Percentiles rank a stretch among this genome's conserved stretches.
Conservation (phyloP, 2,888 invertebrate genomes). For the Temnothorax ravouxi region DNA sequence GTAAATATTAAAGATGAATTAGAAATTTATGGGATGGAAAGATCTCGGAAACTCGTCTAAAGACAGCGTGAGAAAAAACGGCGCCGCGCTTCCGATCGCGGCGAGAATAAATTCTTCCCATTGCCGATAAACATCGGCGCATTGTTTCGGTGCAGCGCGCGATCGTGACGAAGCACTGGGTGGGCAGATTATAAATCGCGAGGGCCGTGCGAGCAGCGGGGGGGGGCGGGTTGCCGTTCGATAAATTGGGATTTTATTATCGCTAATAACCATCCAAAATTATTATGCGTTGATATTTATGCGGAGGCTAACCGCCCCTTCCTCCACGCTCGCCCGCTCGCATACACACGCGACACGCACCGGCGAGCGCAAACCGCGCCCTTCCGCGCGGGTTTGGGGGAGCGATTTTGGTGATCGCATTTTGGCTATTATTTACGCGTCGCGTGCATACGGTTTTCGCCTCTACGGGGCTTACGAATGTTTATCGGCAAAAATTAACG, state of each 20-base stretch:
- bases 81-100: neutral
- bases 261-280: constrained; percentile 85
- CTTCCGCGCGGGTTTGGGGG: constrained; percentile 52
- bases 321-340: constrained; percentile 19
- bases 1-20: neutral
- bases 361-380: constrained; percentile 21
- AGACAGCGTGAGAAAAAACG: constrained; percentile 17
- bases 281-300: constrained; percentile 85
- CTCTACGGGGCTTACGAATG: constrained; percentile 80
- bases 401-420: constrained; percentile 74
- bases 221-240: constrained; percentile 67
- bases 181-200: constrained; percentile 80
- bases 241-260: constrained; percentile 86
- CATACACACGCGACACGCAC: constrained; percentile 2
- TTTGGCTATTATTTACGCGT: constrained; percentile 80
- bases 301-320: constrained; percentile 74
- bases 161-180: constrained; percentile 78
- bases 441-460: constrained; percentile 78
- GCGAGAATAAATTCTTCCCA: constrained; percentile 52
- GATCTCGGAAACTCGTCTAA: neutral
- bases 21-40: neutral
- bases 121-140: constrained; percentile 44
- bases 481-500: constrained; percentile 85
- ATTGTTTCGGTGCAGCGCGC: constrained; percentile 62
- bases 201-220: constrained; percentile 31